Base-by-base conservation (phyloP, 1,140 invertebrate species). In the Drosophila nannoptera region DNA sequence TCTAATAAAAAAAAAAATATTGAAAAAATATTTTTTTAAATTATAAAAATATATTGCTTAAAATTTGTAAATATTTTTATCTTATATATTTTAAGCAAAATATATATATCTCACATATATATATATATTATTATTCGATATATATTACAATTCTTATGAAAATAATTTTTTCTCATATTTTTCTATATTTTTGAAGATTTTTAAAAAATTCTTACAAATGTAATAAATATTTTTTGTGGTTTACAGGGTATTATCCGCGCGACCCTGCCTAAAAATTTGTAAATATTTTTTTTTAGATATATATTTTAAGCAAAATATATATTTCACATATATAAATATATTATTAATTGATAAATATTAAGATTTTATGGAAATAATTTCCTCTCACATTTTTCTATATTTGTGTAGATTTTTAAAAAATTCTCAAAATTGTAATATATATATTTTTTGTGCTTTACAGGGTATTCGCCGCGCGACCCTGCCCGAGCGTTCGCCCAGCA, bases 231-330 rank as follows among this genome's bases (percentile, higher is more conserved):
- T 38, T 7, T 12, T n/a, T n/a, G n/a, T n/a, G n/a, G n/a, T n/a
- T n/a, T 14, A 43, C 7, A 76, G 77, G 43, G 77, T 67, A 80
- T 53, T 9, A 4, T 0, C 0, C 0, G 0, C 45, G 55, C 4
- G 33, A 16, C 52, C 56, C 40, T 7, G 3, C 31, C 4, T 36
- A 36, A 36, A 36, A 36, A 36, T 4, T 36, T 36, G 2, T 7
- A 36, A 6, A 7, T 36, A 36, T 36, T 36, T 36, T 36, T 36
- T 36, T 36, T 36, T 4, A 36, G n/a, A n/a, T n/a, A n/a, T n/a
- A n/a, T n/a, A n/a, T n/a, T 36, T 36, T 36, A 2, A 36, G 4
- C 8, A 7, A 7, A 36, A 2, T 2, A 36, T 36, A 36, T 7
- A 36, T 36, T 2, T 36, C 22, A 2, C 22, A 22, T 22, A 22